Percentiles rank a stretch among this genome's conserved stretches.
These are phyloP conservation scores for Amblyjoppa proteus DNA, from an alignment of 2,888 invertebrate genomes.

Conservation along the genomic window DNA sequence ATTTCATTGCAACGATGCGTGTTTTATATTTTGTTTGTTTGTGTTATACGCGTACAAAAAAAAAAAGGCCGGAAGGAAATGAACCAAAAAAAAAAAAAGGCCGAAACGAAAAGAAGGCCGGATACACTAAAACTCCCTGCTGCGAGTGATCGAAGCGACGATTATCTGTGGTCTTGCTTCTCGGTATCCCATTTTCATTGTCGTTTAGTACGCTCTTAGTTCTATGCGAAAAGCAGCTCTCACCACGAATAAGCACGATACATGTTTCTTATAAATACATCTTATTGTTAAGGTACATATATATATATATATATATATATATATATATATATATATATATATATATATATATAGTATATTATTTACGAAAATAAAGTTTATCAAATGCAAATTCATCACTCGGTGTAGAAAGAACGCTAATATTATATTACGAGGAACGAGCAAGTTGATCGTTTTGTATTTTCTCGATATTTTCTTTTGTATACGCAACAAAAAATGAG, in stretches of 20 bases:
- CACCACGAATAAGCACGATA: constrained; percentile 48
- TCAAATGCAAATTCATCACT: constrained; percentile 65
- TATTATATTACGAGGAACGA: constrained; percentile 29
- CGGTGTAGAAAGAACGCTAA: constrained; percentile 63
- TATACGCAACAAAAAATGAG: constrained; percentile 17
- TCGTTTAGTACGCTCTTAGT: background rate
- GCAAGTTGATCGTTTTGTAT: constrained; percentile 23
- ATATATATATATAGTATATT: constrained; percentile 38
- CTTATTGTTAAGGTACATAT: constrained; percentile 35
- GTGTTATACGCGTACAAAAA: constrained; percentile 26
- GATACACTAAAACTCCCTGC: constrained; percentile 17
- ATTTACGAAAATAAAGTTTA: constrained; percentile 67
- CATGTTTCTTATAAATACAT: constrained; percentile 46
- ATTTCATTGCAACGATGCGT: constrained; percentile 16
- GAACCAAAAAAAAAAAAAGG: constrained; percentile 23
- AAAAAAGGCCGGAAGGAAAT: constrained; percentile 26
- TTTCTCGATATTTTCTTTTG: background rate
- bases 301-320: constrained; percentile 13
- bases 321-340: constrained; percentile 12
- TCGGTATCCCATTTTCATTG: constrained; percentile 1
- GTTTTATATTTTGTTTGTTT: constrained; percentile 23
- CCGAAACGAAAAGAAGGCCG: constrained; percentile 39
- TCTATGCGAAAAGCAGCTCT: constrained; percentile 50
- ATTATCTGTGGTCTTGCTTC: background rate
- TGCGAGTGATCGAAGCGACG: constrained; percentile 54